These are phyloP conservation scores for Macropodus opercularis DNA, from an alignment of 2,797 vertebrate genomes.

Conservation along the genomic window DNA sequence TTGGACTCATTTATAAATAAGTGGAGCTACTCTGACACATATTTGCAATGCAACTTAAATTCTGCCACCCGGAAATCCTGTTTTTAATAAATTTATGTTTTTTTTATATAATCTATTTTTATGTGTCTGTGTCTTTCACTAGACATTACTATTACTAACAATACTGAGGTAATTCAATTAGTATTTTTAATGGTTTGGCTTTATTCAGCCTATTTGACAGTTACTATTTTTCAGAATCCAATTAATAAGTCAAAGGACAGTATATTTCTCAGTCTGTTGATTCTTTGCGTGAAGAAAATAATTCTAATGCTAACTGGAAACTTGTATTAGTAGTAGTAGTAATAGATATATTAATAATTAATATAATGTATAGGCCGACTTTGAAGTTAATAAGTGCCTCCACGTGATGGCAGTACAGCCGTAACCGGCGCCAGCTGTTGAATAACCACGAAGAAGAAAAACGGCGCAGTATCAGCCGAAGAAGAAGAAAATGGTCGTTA, in stretches of 20 bases:
- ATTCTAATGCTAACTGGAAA: too few species aligned
- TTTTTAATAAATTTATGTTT: conserved; percentile 8
- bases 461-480: background rate
- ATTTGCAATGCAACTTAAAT: background rate
- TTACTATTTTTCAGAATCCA: background rate
- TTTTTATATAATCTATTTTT: background rate
- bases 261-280: background rate
- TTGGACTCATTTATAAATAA: conserved; percentile 25
- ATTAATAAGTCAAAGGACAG: background rate
- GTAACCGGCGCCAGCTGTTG: too few species aligned
- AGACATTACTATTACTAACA: background rate
- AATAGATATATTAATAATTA: too few species aligned
- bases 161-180: background rate
- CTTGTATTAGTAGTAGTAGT: too few species aligned
- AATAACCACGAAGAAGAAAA: background rate
- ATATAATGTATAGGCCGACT: too few species aligned
- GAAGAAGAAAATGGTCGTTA: background rate
- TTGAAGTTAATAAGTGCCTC: background rate
- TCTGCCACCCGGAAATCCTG: background rate
- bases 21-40: conserved; percentile 3
- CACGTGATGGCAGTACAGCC: conserved; percentile 9
- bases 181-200: background rate
- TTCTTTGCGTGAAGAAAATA: too few species aligned
- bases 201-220: background rate
- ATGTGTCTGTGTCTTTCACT: background rate